These are phyloP conservation scores for Volucella bombylans DNA, from an alignment of 2,888 invertebrate genomes.

Conservation along the genomic window DNA sequence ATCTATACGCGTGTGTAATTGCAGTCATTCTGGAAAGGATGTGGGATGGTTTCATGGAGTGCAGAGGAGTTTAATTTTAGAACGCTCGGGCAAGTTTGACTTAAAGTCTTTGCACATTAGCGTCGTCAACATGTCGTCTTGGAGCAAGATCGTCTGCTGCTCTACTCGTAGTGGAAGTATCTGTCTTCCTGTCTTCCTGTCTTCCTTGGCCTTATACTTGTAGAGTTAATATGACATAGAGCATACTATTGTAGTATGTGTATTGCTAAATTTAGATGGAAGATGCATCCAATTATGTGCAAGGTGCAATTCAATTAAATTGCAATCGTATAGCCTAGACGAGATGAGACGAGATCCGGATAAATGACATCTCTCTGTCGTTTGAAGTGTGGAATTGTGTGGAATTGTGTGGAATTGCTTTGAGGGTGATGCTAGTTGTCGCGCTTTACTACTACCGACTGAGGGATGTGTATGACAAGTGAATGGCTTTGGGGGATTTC, in stretches of 20 bases:
- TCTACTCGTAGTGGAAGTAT: constrained; percentile 1
- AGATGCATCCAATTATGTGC: constrained; percentile 50
- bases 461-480: neutral
- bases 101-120: constrained; percentile 34
- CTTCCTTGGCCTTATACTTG: neutral
- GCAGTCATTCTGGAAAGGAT: constrained; percentile 34
- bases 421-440: constrained; percentile 1
- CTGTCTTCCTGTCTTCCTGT: neutral
- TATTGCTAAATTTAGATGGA: constrained; percentile 46
- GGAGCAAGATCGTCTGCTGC: neutral
- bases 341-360: constrained; percentile 11
- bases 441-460: neutral
- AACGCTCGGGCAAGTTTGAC: constrained; percentile 44
- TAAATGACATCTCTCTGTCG: constrained; percentile 25
- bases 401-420: neutral
- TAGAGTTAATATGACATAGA: neutral
- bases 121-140: constrained; percentile 21
- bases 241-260: neutral
- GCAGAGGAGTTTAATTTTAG: constrained; percentile 54
- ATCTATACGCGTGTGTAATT: constrained; percentile 49
- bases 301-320: constrained; percentile 57
- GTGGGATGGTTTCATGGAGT: constrained; percentile 7
- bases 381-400: constrained; percentile 1
- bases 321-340: constrained; percentile 23
- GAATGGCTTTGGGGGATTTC: constrained; percentile 7